Base-by-base conservation (phyloP, 2,113 vertebrate genomes). In the Nansenia antarctica region DNA sequence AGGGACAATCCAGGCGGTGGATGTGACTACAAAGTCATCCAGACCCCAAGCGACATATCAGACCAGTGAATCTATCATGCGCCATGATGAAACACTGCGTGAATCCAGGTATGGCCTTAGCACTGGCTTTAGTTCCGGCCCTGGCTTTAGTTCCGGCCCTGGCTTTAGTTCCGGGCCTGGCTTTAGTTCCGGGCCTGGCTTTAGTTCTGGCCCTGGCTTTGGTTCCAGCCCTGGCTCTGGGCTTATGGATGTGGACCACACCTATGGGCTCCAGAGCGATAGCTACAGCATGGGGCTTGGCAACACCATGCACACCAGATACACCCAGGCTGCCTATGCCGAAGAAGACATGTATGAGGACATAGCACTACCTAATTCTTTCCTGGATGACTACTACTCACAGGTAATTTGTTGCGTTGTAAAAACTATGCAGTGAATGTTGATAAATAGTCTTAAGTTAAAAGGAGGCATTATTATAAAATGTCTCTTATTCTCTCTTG, bases 331-430 rank as follows among this genome's bases (percentile, higher is more conserved):
- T 9, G 7, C 29, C 15, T 5, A 14, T 1, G 30, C 9, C 18
- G 55, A 22, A 0, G 5, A 31, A 30, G n/a, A 6, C 37, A 0
- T 85, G 2, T 86, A 67, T 72, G 85, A 84, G 1, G 73, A 82
- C 0, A 87, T 92, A 0, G 80, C 89, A 2, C 68, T 92, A 1
- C 70, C 82, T 57, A 82, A 87, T 6, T 30, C 26, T 9, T 83
- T 88, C 12, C 86, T 92, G 18, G 15, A 67, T 32, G 82, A 81
- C 2, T 92, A 92, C 76, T 92, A 82, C 70, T 81, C 85, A 52
- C 80, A 90, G 90, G 91, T 92, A 81, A 20, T 20, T 8, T 5
- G 14, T 47, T 47, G 14, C 5, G 12, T 47, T 39, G 12, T 39
- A n/a, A n/a, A 11, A 49, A 49, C 20, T 2, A 20, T 49, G 4